Percentiles rank a stretch among this genome's conserved stretches.
Evolutionary conservation across 2,113 vertebrate genomes (phyloP).

Genomic region (Greenwoodochromis staneri): DNA sequence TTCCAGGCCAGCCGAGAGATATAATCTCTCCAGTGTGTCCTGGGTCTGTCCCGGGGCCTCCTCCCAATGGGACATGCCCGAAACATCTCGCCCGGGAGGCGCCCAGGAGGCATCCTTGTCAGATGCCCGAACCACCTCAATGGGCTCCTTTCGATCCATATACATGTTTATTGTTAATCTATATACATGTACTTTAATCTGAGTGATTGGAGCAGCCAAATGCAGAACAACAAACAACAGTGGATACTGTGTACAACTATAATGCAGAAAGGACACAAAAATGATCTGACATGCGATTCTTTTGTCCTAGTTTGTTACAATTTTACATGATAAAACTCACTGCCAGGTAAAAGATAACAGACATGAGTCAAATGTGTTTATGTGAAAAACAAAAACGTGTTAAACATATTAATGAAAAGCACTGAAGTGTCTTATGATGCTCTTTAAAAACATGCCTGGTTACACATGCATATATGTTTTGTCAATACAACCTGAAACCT

Average conservation of each 20-base stretch:
- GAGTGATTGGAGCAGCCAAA: not conserved
- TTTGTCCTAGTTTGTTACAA: fast-evolving
- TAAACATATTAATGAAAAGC: not conserved
- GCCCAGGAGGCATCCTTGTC: fast-evolving
- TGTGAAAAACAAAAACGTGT: not conserved
- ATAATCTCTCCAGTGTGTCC: not conserved
- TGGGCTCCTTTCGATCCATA: not conserved
- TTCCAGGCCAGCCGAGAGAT: not conserved
- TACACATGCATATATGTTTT: fast-evolving
- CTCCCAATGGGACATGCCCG: fast-evolving
- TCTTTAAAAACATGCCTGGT: not conserved
- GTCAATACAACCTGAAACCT: not conserved
- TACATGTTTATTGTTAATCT: not conserved
- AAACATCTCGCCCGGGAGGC: fast-evolving
- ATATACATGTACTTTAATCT: not conserved
- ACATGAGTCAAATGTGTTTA: not conserved
- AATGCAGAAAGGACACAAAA: not conserved
- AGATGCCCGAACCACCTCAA: not conserved
- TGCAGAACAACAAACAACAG: not conserved
- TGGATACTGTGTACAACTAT: not conserved
- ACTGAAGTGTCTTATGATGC: not conserved
- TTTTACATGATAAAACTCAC: not conserved
- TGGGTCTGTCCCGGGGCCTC: not conserved
- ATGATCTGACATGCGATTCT: not conserved
- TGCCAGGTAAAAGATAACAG: not conserved